Base-by-base conservation (phyloP, 2,888 invertebrate genomes). In the Coronaproctus castanopsis region DNA sequence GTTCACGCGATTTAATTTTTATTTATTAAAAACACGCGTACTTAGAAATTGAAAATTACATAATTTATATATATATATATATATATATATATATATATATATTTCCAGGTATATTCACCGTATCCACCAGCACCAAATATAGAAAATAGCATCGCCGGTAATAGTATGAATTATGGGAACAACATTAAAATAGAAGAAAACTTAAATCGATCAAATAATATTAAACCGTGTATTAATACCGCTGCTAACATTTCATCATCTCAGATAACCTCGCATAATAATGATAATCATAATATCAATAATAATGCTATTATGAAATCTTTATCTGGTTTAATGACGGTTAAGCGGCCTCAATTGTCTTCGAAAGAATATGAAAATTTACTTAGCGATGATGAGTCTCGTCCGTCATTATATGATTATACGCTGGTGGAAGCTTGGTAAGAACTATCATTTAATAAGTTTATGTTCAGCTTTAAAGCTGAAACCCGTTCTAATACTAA, bases 381-480 rank as follows among this genome's bases (percentile, higher is more conserved):
- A 67, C 77, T 85, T 58, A 79, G 83, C 23, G 88, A 88, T 67
- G 89, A 91, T 70, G 85, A 85, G 70, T 67, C 68, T 24, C 81
- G 82, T 67, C 80, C 82, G 60, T 77, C 86, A 64, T 78, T 95
- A 21, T 93, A 93, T 73, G 91, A 93, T 74, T 91, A 90, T 75
- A 79, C 87, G 65, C 82, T 83, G 67, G 78, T 87, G 66, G 80
- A 86, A 70, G 85, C 84, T 52, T 91, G 90, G 91, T 87, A 70
- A 77, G 80, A n/a, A n/a, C n/a, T n/a, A n/a, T n/a, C n/a, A n/a
- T n/a, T n/a, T n/a, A n/a, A n/a, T n/a, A n/a, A n/a, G n/a, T n/a
- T n/a, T n/a, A n/a, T n/a, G n/a, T n/a, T n/a, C n/a, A n/a, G n/a
- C n/a, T n/a, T n/a, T n/a, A n/a, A n/a, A n/a, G n/a, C n/a, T n/a